Base-by-base conservation (phyloP, 2,888 invertebrate genomes). In the Limnephilus lunatus region DNA sequence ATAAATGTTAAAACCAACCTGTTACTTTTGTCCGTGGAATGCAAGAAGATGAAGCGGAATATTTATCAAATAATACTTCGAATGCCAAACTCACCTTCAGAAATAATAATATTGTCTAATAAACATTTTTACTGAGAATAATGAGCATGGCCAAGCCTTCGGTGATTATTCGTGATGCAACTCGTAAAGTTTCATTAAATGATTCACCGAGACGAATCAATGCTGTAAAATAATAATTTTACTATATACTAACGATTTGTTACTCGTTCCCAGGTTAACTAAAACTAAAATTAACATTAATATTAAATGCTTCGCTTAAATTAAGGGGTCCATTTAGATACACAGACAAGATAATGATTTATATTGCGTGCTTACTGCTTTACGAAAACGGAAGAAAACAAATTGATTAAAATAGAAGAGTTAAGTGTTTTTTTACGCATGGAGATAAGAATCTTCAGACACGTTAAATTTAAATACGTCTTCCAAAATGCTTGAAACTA, bases 151-250 rank as follows among this genome's bases (percentile, higher is more conserved):
- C 83, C 83, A 32, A 32, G 83, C 83, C 83, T 83, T 35, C 32
- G 32, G 32, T 83, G 32, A 31, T 31, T 83, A 35, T 83, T 35
- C 30, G 82, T 83, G 83, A 83, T 83, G 83, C 19, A 32, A 83
- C 32, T 25, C 25, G 68, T 68, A 68, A 68, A 68, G 68, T 68
- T n/a, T 11, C 35, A 39, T 35, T 31, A 83, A 83, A 83, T 83
- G 83, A 83, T 83, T 83, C 83, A 83, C 83, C 35, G 35, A 32
- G 35, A 83, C 35, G 25, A 83, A 83, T 83, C 31, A 32, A n/a
- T 83, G 11, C 11, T 32, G 7, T 83, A n/a, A 68, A 68, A 68
- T 68, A 35, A 83, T 83, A 9, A 35, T 83, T 83, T 11, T 83
- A 2, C 31, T 15, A 32, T 25, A 83, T 11, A 25, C 68, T n/a